Conservation (phyloP, 2,113 vertebrate genomes). For the Chauna torquata region DNA sequence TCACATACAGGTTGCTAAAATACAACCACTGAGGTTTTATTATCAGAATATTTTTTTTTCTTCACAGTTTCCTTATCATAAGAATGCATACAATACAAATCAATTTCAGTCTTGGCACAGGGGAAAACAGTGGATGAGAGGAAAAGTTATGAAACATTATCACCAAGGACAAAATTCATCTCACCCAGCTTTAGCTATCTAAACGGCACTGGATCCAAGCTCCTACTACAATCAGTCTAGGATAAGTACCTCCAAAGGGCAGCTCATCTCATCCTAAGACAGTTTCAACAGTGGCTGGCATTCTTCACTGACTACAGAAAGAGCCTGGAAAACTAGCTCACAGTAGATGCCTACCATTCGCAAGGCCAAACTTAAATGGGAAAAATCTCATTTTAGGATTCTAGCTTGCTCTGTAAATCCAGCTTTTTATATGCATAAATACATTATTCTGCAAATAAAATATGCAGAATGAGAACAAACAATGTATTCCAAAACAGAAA, state of each 20-base stretch:
- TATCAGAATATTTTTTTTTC: background rate
- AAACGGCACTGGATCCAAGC: background rate
- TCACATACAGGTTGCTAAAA: constrained; percentile 43
- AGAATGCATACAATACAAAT: background rate
- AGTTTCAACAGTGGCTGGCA: background rate
- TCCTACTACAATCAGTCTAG: background rate
- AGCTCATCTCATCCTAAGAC: background rate
- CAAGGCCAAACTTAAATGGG: background rate
- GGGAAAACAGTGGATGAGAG: background rate
- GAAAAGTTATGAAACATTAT: background rate
- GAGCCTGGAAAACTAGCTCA: background rate
- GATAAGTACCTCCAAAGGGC: background rate
- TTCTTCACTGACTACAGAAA: background rate
- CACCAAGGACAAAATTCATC: background rate
- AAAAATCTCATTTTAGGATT: background rate
- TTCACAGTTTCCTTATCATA: background rate
- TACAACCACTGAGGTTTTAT: constrained; percentile 19
- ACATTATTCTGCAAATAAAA: too few species aligned
- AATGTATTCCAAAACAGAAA: background rate
- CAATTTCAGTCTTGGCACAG: background rate
- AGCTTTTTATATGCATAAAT: background rate
- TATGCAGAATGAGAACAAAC: background rate
- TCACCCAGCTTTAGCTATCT: background rate
- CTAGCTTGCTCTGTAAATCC: background rate
- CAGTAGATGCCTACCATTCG: background rate